These are phyloP conservation scores for Syrrhaptes paradoxus DNA, from an alignment of 2,113 vertebrate species.

Conservation along the genomic window DNA sequence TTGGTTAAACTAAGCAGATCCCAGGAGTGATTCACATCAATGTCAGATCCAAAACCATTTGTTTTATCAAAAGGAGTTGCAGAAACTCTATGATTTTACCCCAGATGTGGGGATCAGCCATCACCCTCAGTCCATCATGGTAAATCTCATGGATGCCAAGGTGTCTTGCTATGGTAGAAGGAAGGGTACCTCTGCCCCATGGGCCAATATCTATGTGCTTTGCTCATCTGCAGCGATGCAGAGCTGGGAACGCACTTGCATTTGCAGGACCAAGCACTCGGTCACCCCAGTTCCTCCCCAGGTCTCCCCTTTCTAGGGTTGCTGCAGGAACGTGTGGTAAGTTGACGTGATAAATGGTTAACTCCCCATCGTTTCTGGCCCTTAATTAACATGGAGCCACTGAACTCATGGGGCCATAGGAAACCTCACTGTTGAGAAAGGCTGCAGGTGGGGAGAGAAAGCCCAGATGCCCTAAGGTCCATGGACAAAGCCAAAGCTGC, in stretches of 20 bases:
- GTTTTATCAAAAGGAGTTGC: background rate
- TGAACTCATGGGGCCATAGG: background rate
- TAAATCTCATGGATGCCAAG: background rate
- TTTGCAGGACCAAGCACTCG: background rate
- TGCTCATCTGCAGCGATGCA: background rate
- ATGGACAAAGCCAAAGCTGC: background rate
- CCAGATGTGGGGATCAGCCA: background rate
- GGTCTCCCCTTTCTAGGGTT: background rate
- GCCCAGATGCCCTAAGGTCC: background rate
- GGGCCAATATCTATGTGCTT: rapidly evolving
- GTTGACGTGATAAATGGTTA: rapidly evolving
- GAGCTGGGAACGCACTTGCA: background rate
- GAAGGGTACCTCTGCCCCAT: background rate
- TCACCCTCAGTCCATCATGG: rapidly evolving
- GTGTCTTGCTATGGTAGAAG: background rate
- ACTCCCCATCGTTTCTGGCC: background rate
- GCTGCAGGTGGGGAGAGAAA: background rate
- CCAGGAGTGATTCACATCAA: rapidly evolving
- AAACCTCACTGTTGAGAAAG: background rate
- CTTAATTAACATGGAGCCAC: background rate
- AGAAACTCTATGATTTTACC: background rate
- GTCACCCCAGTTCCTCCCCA: background rate
- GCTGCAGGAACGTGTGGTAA: rapidly evolving
- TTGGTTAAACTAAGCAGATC: background rate
- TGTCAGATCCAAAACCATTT: background rate